phyloP scores from a whole-genome alignment of 2,113 vertebrate genomes.

The Meriones unguiculatus region DNA sequence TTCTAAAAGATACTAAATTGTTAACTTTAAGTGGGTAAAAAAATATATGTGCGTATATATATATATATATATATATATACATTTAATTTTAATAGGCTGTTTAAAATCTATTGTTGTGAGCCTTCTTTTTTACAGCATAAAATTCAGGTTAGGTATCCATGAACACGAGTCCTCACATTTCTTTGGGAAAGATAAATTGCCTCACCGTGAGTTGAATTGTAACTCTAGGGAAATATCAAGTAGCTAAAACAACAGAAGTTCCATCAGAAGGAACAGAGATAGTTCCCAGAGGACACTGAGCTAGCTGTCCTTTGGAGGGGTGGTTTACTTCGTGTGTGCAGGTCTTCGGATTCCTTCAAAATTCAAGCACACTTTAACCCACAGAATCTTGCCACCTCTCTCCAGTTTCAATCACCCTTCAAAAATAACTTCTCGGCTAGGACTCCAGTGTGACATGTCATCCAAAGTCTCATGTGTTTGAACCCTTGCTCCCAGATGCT shows the following conservation, averaged over 20 bases:
- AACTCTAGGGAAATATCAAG: neutral
- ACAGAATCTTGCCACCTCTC: neutral
- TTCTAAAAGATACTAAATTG: neutral
- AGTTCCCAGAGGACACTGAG: neutral
- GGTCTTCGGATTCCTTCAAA: conserved; percentile 8
- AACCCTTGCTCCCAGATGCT: neutral
- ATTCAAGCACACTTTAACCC: neutral
- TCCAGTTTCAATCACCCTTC: neutral
- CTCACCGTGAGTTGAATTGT: neutral
- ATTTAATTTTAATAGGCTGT: neutral
- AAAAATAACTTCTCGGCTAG: neutral
- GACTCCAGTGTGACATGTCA: neutral
- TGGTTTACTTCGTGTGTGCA: neutral
- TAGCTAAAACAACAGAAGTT: neutral
- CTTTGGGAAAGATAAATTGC: neutral
- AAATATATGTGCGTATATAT: neutral
- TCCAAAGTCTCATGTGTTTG: neutral
- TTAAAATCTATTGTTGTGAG: neutral
- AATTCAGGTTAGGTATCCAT: neutral
- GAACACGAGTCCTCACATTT: neutral
- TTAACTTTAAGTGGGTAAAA: neutral
- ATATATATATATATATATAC: neutral
- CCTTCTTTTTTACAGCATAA: neutral
- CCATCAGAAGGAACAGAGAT: neutral
- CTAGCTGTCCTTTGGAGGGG: neutral